Conservation (phyloP, 2,888 invertebrate genomes). For the Pterostichus madidus region DNA sequence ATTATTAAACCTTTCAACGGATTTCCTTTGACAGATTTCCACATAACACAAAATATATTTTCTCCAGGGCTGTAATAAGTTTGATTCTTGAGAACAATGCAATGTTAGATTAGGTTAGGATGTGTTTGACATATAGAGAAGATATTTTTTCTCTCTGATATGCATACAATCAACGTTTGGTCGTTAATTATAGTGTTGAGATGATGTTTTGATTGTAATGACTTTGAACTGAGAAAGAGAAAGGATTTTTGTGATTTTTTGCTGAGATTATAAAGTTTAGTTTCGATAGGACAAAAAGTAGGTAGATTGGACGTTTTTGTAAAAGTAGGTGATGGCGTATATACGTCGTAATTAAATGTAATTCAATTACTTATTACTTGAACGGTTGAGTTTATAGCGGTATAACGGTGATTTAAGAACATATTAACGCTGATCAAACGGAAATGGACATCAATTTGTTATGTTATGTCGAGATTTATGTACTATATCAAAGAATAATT, state of each 20-base stretch:
- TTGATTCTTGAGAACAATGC: slow-evolving; percentile 18
- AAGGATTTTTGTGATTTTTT: slow-evolving; percentile 59
- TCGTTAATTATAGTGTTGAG: slow-evolving; percentile 5
- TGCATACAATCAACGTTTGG: slow-evolving; percentile 52
- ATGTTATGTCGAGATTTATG: not conserved
- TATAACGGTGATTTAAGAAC: slow-evolving; percentile 53
- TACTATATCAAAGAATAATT: too few relatives aligned
- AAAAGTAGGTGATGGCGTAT: slow-evolving; percentile 43
- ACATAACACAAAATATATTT: slow-evolving; percentile 34
- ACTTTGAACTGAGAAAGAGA: slow-evolving; percentile 63
- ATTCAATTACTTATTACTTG: slow-evolving; percentile 37
- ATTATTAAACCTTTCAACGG: slow-evolving; percentile 59
- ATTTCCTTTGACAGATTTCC: slow-evolving; percentile 57
- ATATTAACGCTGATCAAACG: slow-evolving; percentile 26
- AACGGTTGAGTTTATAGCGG: slow-evolving; percentile 30
- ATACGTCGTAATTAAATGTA: slow-evolving; percentile 40
- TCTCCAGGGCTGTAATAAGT: not conserved
- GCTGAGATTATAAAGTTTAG: slow-evolving; percentile 23
- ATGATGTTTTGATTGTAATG: slow-evolving; percentile 59
- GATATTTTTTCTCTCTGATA: slow-evolving; percentile 36
- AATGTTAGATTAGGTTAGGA: slow-evolving; percentile 23
- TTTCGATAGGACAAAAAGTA: slow-evolving; percentile 47
- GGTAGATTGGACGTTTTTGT: slow-evolving; percentile 40
- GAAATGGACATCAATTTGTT: slow-evolving; percentile 45
- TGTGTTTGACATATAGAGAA: slow-evolving; percentile 52